Conservation (phyloP, 2,888 invertebrate genomes). For the Drosophila percnosoma region DNA sequence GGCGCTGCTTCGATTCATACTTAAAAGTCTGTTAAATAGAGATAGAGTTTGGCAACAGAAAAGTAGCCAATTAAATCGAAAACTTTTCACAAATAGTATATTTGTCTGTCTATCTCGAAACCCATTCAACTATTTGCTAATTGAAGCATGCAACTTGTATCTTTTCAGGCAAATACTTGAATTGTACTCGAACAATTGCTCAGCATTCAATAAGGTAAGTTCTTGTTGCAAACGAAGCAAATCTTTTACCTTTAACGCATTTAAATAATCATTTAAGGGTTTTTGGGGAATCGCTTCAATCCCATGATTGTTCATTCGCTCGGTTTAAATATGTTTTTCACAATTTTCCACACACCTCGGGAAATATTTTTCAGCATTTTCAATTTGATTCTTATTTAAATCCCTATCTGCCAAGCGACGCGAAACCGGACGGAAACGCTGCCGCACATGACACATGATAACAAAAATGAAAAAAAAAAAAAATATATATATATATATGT, state of each 20-base stretch:
- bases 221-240: neutral
- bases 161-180: constrained; percentile 13
- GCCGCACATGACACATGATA: neutral
- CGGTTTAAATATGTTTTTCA: constrained; percentile 16
- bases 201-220: constrained; percentile 20
- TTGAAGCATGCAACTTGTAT: neutral
- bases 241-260: neutral
- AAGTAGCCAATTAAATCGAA: no score
- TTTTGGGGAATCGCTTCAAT: no score
- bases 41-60: neutral
- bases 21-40: neutral
- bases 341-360: neutral
- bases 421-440: constrained; percentile 6
- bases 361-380: constrained; percentile 37
- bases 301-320: neutral
- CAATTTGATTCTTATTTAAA: constrained; percentile 40
- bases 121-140: neutral
- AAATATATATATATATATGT: neutral
- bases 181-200: neutral
- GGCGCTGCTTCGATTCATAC: neutral
- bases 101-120: no score
- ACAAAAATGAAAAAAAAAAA: neutral
- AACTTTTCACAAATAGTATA: no score
- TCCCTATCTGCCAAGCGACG: constrained; percentile 25
- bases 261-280: neutral